These are phyloP conservation scores for Automeris io DNA, from an alignment of 2,888 invertebrate species.

Conservation along the genomic window DNA sequence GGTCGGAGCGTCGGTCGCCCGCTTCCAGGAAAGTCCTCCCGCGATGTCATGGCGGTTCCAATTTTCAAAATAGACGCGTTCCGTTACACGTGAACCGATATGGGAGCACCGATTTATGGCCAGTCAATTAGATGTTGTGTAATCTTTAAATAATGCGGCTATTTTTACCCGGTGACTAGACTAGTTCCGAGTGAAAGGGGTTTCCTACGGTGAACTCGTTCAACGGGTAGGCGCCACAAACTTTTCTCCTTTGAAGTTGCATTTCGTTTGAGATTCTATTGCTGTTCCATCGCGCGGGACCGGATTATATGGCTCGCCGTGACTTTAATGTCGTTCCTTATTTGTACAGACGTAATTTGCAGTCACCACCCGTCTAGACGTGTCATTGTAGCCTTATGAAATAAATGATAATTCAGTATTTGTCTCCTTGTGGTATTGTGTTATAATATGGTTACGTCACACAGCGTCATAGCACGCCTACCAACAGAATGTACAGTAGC, in stretches of 20 bases:
- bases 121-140: conserved; percentile 55
- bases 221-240: conserved; percentile 39
- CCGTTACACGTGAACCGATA: conserved; percentile 46
- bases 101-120: conserved; percentile 47
- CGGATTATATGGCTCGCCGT: conserved; percentile 1
- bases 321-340: background rate
- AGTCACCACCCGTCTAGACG: background rate
- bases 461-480: conserved; percentile 15
- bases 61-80: conserved; percentile 68
- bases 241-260: conserved; percentile 37
- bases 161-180: conserved; percentile 46
- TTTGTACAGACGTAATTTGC: conserved; percentile 1
- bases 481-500: conserved; percentile 15
- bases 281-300: background rate
- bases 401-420: conserved; percentile 6
- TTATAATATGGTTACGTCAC: conserved; percentile 22
- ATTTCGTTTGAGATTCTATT: conserved; percentile 12
- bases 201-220: conserved; percentile 50
- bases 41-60: conserved; percentile 40
- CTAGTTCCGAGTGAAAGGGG: conserved; percentile 61
- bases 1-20: conserved; percentile 24
- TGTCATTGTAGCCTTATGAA: conserved; percentile 1
- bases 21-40: conserved; percentile 53
- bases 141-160: conserved; percentile 53
- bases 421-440: conserved; percentile 3